Base-by-base conservation (phyloP, 2,888 invertebrate species). In the Abscondita cerata region DNA sequence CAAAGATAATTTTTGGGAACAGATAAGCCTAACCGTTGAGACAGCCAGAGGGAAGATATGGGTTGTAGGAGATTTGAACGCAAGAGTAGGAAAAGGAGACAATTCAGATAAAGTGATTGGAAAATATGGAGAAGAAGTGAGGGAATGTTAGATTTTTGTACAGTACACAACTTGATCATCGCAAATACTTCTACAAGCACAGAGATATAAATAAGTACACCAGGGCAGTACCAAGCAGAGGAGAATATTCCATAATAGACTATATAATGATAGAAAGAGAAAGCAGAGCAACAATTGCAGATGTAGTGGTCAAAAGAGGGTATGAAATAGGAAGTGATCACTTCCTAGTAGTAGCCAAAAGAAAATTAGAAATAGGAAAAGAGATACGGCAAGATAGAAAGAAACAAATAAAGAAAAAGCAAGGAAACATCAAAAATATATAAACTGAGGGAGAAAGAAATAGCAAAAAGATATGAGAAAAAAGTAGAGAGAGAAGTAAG, bases 1-100 rank as follows among this genome's bases (percentile, higher is more conserved):
- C 20, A 63, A 54, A 36, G 59, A 63, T 51, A 25, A n/a, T 50
- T 63, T 63, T 34, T 63, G 63, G 63, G 55, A 63, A 20, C 33
- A 59, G 11, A 15, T 59, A 44, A 25, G 13, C 13, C 16, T 20
- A 33, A 44, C 25, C 25, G 25, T 48, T 11, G 58, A 53, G 50
- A 54, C 41, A 46, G 18, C 52, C 34, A 31, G 15, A 41, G 41
- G 33, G 33, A 19, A 31, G 31, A 52, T 52, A 40, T 52, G 40
- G 40, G 25, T 52, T 15, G 52, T 20, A 12, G 52, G 52, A 52
- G 36, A 52, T 52, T 36, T 52, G 36, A 52, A 52, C 34, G 34
- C 36, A 52, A 40, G 20, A 40, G 40, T 52, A 52, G 19, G 15
- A 36, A 52, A 52, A 52, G 52, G 52, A 31, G 33, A 36, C 36